Evolutionary conservation across 2,113 vertebrate species (phyloP).

Genomic region (Ptyas mucosa): DNA sequence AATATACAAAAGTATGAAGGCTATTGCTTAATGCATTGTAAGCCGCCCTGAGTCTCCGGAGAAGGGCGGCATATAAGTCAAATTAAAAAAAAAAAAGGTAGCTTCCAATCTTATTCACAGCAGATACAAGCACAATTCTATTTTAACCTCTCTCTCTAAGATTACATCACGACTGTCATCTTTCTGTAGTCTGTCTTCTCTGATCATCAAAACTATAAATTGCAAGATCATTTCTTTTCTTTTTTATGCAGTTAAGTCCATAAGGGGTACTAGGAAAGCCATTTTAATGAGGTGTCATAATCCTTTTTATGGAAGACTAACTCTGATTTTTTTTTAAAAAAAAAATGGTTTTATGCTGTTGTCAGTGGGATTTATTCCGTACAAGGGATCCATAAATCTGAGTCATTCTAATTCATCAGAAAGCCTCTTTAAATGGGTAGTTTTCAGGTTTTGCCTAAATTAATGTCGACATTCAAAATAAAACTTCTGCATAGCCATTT

Average conservation of each 20-base stretch:
- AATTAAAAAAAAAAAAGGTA: too few species aligned
- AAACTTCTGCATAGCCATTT: not conserved
- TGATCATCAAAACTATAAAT: not conserved
- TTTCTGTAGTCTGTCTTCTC: not conserved
- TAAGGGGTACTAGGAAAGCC: not conserved
- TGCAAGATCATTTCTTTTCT: not conserved
- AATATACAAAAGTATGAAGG: too few species aligned
- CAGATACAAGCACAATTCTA: not conserved
- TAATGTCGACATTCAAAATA: not conserved
- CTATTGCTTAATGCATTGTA: too few species aligned
- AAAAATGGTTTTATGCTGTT: not conserved
- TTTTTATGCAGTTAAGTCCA: not conserved
- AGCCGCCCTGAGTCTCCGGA: too few species aligned
- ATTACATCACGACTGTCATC: not conserved
- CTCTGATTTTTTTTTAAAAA: not conserved
- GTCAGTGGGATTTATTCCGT: not conserved
- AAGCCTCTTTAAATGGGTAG: not conserved
- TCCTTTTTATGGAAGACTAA: not conserved
- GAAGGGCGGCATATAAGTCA: too few species aligned
- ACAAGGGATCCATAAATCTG: not conserved
- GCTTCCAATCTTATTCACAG: not conserved
- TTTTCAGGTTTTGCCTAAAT: not conserved
- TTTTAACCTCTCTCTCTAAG: not conserved
- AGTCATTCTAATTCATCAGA: not conserved
- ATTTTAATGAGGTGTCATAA: not conserved